Evolutionary conservation across 2,888 invertebrate species (phyloP).

Genomic region (Physocephala rufipes): DNA sequence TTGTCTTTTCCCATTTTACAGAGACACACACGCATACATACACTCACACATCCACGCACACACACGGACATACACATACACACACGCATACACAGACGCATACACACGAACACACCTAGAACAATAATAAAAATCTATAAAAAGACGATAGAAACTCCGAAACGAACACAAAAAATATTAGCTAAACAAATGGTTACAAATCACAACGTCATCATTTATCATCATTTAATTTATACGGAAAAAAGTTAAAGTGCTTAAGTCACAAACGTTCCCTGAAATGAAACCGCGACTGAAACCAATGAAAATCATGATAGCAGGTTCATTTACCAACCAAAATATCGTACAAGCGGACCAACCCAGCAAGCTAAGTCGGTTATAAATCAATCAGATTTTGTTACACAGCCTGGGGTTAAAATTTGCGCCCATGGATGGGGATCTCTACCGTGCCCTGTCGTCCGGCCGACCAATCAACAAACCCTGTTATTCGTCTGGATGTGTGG

Average conservation of each 20-base stretch:
- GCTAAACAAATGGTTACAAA: slow-evolving; percentile 51
- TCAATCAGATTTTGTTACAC: slow-evolving; percentile 57
- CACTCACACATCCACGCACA: no score
- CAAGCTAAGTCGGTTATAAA: slow-evolving; percentile 56
- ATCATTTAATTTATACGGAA: slow-evolving; percentile 52
- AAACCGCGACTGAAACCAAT: slow-evolving; percentile 8
- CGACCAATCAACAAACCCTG: not conserved
- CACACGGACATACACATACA: not conserved
- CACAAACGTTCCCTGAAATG: slow-evolving; percentile 15
- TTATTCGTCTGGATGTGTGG: not conserved
- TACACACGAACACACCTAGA: not conserved
- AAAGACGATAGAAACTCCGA: not conserved
- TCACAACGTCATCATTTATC: slow-evolving; percentile 61
- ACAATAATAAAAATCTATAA: not conserved
- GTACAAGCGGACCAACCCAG: slow-evolving; percentile 1
- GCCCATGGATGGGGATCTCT: slow-evolving; percentile 24
- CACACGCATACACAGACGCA: not conserved
- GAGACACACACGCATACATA: no score
- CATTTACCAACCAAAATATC: slow-evolving; percentile 3
- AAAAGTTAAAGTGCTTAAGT: not conserved
- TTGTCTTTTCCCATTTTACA: no score
- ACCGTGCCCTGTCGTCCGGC: not conserved
- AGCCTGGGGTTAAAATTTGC: slow-evolving; percentile 46
- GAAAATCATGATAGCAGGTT: not conserved
- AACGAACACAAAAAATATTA: not conserved